Evolutionary conservation across 1,140 invertebrate species (phyloP).

Genomic region (Stenopsyche tienmushanensis): DNA sequence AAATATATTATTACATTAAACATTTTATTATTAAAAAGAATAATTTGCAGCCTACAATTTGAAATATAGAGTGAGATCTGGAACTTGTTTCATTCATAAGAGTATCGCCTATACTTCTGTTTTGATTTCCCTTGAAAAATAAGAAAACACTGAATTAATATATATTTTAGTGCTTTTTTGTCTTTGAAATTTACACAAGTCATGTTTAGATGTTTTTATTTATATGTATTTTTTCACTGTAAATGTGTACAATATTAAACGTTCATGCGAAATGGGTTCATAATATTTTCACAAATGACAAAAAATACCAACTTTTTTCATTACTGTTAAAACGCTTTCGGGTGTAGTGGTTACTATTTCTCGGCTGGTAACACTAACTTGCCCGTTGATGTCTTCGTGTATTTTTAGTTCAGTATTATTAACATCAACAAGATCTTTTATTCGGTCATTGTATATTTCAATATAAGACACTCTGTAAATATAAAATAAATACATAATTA

Average conservation of each 20-base stretch:
- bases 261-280: too few species aligned
- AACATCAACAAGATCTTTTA: conserved; percentile 68
- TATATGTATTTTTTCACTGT: too few species aligned
- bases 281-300: too few species aligned
- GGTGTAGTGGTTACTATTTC: conserved; percentile 64
- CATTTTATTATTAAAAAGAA: neutral
- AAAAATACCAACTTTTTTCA: conserved; percentile 61
- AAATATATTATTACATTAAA: conserved; percentile 1
- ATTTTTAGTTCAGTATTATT: conserved; percentile 64
- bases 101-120: conserved; percentile 69
- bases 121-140: conserved; percentile 62
- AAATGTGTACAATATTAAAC: too few species aligned
- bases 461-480: conserved; percentile 69
- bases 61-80: conserved; percentile 77
- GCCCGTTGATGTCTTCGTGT: conserved; percentile 54
- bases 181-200: too few species aligned
- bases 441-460: conserved; percentile 81
- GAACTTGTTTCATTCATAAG: conserved; percentile 79
- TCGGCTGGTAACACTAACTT: conserved; percentile 56
- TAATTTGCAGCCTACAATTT: conserved; percentile 53
- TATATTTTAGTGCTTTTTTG: too few species aligned
- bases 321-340: conserved; percentile 62
- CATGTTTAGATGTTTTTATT: too few species aligned
- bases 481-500: conserved; percentile 32
- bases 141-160: too few species aligned